These are phyloP conservation scores for Axea sp. DNA, from an alignment of 2,888 invertebrate genomes.

Conservation along the genomic window DNA sequence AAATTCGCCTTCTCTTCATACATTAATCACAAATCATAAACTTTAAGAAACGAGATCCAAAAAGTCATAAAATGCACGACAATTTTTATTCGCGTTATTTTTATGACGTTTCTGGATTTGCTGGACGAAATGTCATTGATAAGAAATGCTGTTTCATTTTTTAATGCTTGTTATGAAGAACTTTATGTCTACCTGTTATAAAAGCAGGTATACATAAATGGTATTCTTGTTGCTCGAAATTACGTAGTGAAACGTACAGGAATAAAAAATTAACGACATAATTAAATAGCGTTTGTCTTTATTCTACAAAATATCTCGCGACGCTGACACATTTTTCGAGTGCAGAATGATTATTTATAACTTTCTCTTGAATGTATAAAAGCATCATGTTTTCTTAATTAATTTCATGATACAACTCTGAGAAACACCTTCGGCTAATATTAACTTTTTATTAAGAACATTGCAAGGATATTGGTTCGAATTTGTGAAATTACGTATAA, in stretches of 20 bases:
- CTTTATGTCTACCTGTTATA: constrained; percentile 33
- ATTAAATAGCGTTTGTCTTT: constrained; percentile 21
- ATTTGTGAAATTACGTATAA: too few relatives aligned
- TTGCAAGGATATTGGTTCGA: too few relatives aligned
- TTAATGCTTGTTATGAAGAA: constrained; percentile 28
- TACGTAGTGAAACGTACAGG: constrained; percentile 19
- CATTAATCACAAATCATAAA: constrained; percentile 42
- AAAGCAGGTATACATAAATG: constrained; percentile 34
- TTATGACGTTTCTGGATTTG: constrained; percentile 33
- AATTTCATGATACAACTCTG: constrained; percentile 18
- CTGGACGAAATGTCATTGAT: constrained; percentile 30
- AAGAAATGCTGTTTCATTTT: constrained; percentile 15
- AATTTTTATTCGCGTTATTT: constrained; percentile 9
- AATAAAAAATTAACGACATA: constrained; percentile 46
- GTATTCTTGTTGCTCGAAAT: constrained; percentile 31
- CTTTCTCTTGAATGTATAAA: constrained; percentile 10
- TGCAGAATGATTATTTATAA: constrained; percentile 29
- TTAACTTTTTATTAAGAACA: constrained; percentile 17
- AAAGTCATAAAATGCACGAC: constrained; percentile 28
- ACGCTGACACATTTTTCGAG: constrained; percentile 32
- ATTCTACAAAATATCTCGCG: constrained; percentile 18
- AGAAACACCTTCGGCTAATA: constrained; percentile 19
- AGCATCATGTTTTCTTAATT: constrained; percentile 36
- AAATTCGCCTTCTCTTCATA: too few relatives aligned
- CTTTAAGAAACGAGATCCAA: constrained; percentile 3